Evolutionary conservation across 2,888 invertebrate species (phyloP).

Genomic region (Cheilosia grossa): DNA sequence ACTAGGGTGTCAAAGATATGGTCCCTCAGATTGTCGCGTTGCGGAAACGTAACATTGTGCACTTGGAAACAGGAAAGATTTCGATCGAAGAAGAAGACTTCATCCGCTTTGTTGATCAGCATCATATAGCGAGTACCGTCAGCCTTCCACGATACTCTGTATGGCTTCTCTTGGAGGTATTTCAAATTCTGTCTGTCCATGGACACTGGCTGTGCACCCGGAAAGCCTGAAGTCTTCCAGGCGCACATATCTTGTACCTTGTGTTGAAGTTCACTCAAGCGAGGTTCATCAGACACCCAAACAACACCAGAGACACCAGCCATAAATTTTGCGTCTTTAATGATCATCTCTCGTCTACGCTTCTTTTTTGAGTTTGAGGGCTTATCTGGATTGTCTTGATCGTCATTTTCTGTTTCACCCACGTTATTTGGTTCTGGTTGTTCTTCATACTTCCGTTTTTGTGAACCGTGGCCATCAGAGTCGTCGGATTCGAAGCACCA

Average conservation of each 20-base stretch:
- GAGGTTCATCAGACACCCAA: conserved; percentile 87
- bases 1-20: conserved; percentile 92
- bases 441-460: conserved; percentile 78
- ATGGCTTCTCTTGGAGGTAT: conserved; percentile 91
- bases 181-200: conserved; percentile 93
- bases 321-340: conserved; percentile 91
- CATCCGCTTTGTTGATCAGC: conserved; percentile 93
- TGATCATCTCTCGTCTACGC: conserved; percentile 84
- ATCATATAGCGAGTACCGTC: conserved; percentile 99
- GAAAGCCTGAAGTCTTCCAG: conserved; percentile 93
- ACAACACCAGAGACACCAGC: conserved; percentile 92
- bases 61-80: conserved; percentile 97
- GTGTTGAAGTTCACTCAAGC: conserved; percentile 87
- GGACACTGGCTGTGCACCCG: conserved; percentile 98
- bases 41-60: conserved; percentile 90
- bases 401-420: conserved; percentile 44
- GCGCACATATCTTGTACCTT: conserved; percentile 91
- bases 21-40: conserved; percentile 87
- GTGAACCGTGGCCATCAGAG: conserved; percentile 83
- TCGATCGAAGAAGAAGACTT: conserved; percentile 97
- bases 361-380: conserved; percentile 80
- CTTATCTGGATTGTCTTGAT: conserved; percentile 49
- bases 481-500: conserved; percentile 90
- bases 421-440: conserved; percentile 62
- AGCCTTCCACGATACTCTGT: conserved; percentile 99